Base-by-base conservation (phyloP, 2,888 invertebrate genomes). In the Volucella inflata region DNA sequence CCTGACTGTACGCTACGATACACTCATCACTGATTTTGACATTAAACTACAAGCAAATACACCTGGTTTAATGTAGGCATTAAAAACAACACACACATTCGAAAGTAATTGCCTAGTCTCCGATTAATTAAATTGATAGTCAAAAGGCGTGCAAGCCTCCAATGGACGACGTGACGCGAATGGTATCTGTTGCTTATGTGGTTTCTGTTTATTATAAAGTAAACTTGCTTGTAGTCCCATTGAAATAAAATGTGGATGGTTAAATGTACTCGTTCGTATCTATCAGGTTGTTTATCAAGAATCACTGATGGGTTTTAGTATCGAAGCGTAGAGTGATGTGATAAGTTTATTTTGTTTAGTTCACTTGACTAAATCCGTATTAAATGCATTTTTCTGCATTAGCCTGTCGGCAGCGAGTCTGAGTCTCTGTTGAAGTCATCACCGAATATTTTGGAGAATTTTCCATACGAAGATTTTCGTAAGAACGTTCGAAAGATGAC, bases 391-490 rank as follows among this genome's bases (percentile, higher is more conserved):
- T 46, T 46, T 65, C 30, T 59, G 65, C 9, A 59, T 67, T 30
- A 85, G 85, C 76, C 85, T 12, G 17, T 81, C 78, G 88, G 77
- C 88, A 89, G 89, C 88, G 90, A 88, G 87, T 87, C 88, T 72
- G 90, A 89, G 79, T 80, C 89, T n/a, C 84, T 92, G 57, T 75
- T 92, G 48, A 92, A 91, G 87, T 92, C 92, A 62, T 92, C 92
- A 38, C 92, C 92, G 0, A 91, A 92, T 70, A 92, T 92, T 70
- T 88, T 92, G 83, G 91, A 91, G 87, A 91, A 91, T 87, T 91
- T 91, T 67, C 87, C 89, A 8, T 92, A 91, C 90, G 91, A 91
- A 79, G 90, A 92, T 68, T 89, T 90, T 40, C 89, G 88, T n/a
- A 38, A 84, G 17, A 60, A 67, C n/a, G 59, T 72, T 30, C 64